These are phyloP conservation scores for Amiota communis DNA, from an alignment of 2,888 invertebrate species.

Conservation along the genomic window DNA sequence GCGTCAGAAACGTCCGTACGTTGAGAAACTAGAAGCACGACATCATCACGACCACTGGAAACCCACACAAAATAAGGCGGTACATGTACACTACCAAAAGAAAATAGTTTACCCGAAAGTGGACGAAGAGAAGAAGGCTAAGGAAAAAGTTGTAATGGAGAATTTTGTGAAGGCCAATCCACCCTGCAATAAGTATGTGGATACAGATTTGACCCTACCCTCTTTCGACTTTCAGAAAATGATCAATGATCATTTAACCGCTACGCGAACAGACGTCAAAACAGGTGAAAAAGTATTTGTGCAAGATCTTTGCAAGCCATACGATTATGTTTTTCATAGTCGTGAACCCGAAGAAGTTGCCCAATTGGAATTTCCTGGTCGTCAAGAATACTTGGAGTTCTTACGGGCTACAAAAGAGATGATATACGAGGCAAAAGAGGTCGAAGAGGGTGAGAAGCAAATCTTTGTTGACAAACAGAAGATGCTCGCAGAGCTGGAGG, in stretches of 20 bases:
- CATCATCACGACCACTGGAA: slow-evolving; percentile 72
- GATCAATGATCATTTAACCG: slow-evolving; percentile 50
- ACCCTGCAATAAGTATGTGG: slow-evolving; percentile 54
- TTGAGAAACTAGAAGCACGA: slow-evolving; percentile 61
- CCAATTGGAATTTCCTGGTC: slow-evolving; percentile 63
- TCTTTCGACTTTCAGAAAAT: slow-evolving; percentile 54
- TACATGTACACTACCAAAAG: slow-evolving; percentile 66
- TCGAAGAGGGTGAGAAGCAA: slow-evolving; percentile 50
- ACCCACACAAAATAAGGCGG: slow-evolving; percentile 61
- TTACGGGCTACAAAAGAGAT: slow-evolving; percentile 59
- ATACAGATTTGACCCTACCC: slow-evolving; percentile 58
- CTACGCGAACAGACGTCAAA: slow-evolving; percentile 51
- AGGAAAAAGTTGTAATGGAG: slow-evolving; percentile 41
- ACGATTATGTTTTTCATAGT: slow-evolving; percentile 60
- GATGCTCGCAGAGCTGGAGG: slow-evolving; percentile 60
- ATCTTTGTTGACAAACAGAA: slow-evolving; percentile 57
- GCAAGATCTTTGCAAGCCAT: slow-evolving; percentile 51
- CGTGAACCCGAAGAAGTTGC: slow-evolving; percentile 54
- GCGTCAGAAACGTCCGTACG: slow-evolving; percentile 56
- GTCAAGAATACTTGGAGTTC: slow-evolving; percentile 61
- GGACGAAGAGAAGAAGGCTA: slow-evolving; percentile 40
- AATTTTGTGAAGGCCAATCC: slow-evolving; percentile 63
- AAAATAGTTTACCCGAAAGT: slow-evolving; percentile 58
- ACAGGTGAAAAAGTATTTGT: slow-evolving; percentile 40
- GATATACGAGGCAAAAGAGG: slow-evolving; percentile 52